Evolutionary conservation across 37 sponge, comb jelly and placozoan species (phyloP).

Genomic region (Mnemiopsis leidyi): DNA sequence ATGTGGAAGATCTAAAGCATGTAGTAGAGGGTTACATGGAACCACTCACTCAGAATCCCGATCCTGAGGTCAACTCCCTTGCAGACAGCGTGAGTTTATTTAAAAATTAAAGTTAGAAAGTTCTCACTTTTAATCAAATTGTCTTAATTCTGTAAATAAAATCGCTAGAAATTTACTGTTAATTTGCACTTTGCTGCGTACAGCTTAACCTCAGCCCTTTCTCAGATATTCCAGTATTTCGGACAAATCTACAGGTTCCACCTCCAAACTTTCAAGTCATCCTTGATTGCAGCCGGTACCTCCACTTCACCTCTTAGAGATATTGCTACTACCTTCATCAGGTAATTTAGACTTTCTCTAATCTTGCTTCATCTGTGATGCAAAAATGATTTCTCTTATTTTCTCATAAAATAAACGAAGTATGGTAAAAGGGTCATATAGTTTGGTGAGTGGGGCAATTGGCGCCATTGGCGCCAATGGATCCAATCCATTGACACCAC

Average conservation of each 20-base stretch:
- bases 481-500: too few relatives aligned
- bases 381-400: too few relatives aligned
- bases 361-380: too few relatives aligned
- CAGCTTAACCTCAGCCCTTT: too few relatives aligned
- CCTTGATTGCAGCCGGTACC: background rate
- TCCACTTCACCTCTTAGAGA: background rate
- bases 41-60: constrained; percentile 17
- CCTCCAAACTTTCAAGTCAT: background rate
- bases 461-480: too few relatives aligned
- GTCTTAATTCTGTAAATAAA: too few relatives aligned
- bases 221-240: constrained; percentile 50
- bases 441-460: too few relatives aligned
- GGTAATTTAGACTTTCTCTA: too few relatives aligned
- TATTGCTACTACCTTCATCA: constrained; percentile 41
- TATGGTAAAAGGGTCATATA: too few relatives aligned
- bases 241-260: constrained; percentile 10
- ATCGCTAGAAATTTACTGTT: too few relatives aligned
- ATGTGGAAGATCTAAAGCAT: constrained; percentile 12
- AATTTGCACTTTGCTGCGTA: too few relatives aligned
- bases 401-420: too few relatives aligned
- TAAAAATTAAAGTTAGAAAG: background rate
- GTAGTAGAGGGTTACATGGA: constrained; percentile 59
- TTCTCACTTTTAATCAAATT: background rate
- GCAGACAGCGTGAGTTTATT: constrained; percentile 2
- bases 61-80: constrained; percentile 8